These are phyloP conservation scores for Ceratosolen solmsi DNA, from an alignment of 1,140 invertebrate genomes.

Conservation along the genomic window DNA sequence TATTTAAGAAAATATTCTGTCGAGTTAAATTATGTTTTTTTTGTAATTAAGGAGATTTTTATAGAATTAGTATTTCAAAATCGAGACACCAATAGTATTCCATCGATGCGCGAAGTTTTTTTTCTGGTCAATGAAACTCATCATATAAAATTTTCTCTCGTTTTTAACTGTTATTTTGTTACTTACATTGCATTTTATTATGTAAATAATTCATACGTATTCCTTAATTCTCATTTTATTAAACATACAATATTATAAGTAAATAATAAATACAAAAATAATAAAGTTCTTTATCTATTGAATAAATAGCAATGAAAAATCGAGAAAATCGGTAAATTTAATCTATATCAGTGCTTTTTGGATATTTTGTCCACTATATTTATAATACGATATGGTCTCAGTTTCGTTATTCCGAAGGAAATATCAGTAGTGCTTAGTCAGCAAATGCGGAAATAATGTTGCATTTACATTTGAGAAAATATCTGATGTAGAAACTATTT, in stretches of 20 bases:
- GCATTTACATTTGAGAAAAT: too few relatives aligned
- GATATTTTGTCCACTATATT: too few relatives aligned
- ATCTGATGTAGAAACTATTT: neutral
- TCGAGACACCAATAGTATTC: neutral
- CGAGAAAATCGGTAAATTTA: too few relatives aligned
- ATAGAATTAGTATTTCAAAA: neutral
- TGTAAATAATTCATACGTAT: too few relatives aligned
- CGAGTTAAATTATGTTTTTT: neutral
- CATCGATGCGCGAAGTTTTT: neutral
- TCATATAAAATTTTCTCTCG: too few relatives aligned
- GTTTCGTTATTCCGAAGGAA: neutral
- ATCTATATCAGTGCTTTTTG: neutral
- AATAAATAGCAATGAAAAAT: too few relatives aligned
- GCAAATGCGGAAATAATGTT: neutral
- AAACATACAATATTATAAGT: too few relatives aligned
- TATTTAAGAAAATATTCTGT: neutral
- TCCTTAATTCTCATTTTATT: too few relatives aligned
- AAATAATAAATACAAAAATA: too few relatives aligned
- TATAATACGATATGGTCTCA: neutral
- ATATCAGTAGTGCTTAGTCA: slow-evolving; percentile 2
- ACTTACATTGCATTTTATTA: too few relatives aligned
- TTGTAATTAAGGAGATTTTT: neutral
- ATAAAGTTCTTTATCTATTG: neutral
- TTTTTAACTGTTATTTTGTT: too few relatives aligned
- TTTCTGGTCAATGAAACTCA: too few relatives aligned